Conservation (phyloP, 2,797 vertebrate genomes). For the Dromococcyx pavoninus region DNA sequence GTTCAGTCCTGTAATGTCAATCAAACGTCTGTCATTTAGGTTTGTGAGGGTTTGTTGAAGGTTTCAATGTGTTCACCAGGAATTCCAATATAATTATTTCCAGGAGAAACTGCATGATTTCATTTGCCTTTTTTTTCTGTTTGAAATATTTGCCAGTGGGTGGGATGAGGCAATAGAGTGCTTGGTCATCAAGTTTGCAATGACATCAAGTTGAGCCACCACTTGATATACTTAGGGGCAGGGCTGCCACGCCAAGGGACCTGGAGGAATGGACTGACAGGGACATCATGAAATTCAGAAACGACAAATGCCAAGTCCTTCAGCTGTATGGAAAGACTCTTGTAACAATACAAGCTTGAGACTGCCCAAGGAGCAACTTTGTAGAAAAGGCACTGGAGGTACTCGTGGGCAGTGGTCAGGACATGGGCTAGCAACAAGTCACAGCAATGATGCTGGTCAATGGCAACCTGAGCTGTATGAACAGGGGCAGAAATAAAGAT, state of each 20-base stretch:
- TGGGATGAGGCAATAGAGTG: background rate
- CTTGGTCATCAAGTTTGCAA: background rate
- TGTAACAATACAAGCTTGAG: background rate
- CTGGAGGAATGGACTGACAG: background rate
- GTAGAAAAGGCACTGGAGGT: background rate
- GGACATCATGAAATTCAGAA: background rate
- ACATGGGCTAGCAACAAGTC: background rate
- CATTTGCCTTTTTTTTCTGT: background rate
- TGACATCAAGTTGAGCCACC: background rate
- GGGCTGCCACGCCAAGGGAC: background rate
- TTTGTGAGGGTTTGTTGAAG: background rate
- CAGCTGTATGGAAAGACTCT: background rate
- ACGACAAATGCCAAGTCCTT: background rate
- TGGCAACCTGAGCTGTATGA: background rate
- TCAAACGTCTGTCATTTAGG: background rate
- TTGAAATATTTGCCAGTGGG: background rate
- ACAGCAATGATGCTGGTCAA: fast-evolving
- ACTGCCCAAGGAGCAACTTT: background rate
- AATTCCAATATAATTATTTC: background rate
- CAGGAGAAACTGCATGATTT: background rate
- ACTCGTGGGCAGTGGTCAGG: background rate
- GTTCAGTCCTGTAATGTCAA: background rate
- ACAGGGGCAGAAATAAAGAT: background rate
- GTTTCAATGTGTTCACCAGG: background rate
- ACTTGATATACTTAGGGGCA: background rate